phyloP scores from a whole-genome alignment of 2,888 invertebrate genomes.

The Lasioglossum marginatum region DNA sequence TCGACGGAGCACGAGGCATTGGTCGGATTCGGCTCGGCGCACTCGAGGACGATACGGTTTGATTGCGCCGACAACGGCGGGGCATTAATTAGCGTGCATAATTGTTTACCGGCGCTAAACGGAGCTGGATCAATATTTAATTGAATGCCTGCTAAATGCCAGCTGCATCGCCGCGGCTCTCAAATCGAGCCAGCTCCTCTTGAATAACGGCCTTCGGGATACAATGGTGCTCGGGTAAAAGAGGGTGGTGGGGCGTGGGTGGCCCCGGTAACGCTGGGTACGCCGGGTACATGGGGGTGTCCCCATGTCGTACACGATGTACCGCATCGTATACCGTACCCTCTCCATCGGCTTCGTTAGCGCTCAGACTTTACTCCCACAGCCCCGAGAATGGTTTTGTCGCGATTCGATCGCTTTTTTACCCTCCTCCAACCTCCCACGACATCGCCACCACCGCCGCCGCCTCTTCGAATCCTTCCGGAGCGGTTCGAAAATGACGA shows the following conservation, averaged over 20 bases:
- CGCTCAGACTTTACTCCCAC: constrained; percentile 20
- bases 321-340: constrained; percentile 41
- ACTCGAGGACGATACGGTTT: constrained; percentile 79
- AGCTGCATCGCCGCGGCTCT: constrained; percentile 77
- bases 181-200: constrained; percentile 76
- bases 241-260: neutral
- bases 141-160: constrained; percentile 82
- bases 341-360: constrained; percentile 39
- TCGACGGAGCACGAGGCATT: constrained; percentile 48
- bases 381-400: constrained; percentile 8
- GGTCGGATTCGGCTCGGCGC: constrained; percentile 71
- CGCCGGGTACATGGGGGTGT: constrained; percentile 21
- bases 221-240: constrained; percentile 55
- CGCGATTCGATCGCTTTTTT: neutral
- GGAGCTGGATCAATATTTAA: constrained; percentile 83
- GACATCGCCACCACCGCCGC: neutral
- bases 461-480: constrained; percentile 10
- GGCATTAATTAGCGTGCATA: constrained; percentile 84
- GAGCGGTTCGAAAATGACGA: neutral
- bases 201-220: constrained; percentile 72
- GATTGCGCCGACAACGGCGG: constrained; percentile 79
- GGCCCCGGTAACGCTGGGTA: neutral
- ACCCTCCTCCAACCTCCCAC: neutral
- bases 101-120: constrained; percentile 83
- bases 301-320: constrained; percentile 63